phyloP scores from a whole-genome alignment of 2,113 vertebrate species.

The Ibidorhyncha struthersii region DNA sequence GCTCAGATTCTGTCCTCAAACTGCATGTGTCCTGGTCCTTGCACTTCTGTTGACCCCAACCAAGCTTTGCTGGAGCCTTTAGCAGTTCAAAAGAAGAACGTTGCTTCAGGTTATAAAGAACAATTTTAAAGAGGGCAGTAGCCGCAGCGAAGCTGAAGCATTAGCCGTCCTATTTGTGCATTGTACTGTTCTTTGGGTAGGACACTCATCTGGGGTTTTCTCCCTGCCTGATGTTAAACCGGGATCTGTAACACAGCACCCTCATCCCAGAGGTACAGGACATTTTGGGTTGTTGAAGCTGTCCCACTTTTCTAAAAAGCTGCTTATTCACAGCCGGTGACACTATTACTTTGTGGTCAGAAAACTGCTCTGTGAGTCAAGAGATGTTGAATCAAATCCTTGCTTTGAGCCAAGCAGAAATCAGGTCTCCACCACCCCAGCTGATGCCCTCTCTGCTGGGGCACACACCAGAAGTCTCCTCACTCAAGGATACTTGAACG shows the following conservation, averaged over 20 bases:
- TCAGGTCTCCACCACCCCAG: neutral
- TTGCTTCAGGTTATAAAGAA: neutral
- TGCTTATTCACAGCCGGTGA: neutral
- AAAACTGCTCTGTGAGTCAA: neutral
- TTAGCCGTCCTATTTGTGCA: neutral
- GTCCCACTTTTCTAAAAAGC: neutral
- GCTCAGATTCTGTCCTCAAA: neutral
- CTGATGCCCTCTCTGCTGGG: neutral
- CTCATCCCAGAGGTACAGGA: neutral
- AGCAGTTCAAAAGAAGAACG: neutral
- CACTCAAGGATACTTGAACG: rapidly evolving
- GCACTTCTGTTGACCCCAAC: neutral
- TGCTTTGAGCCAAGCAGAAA: neutral
- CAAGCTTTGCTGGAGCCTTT: neutral
- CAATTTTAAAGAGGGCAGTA: neutral
- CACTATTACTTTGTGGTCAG: neutral
- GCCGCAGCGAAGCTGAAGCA: neutral
- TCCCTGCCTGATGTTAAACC: neutral
- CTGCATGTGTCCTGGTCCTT: neutral
- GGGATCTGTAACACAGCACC: neutral
- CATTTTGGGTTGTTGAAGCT: neutral
- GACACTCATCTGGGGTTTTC: neutral
- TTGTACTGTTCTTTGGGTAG: neutral
- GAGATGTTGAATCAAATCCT: neutral
- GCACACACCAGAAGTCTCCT: neutral